phyloP scores from a whole-genome alignment of 92 coral and sea anemone species.

The Palythoa grandiflora region DNA sequence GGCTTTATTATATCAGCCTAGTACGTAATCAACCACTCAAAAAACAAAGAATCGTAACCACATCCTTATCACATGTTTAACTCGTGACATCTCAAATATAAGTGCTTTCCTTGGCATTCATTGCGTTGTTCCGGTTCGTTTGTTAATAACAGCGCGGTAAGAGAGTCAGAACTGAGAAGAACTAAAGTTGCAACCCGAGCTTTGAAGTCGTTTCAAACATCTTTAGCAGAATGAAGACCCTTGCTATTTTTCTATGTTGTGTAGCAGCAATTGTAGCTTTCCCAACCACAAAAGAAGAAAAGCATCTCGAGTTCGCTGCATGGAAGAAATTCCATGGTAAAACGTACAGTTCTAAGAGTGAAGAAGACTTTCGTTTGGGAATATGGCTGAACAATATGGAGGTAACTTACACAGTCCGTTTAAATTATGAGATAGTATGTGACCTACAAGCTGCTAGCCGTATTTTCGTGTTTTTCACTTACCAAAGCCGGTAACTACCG shows the following conservation, averaged over 20 bases:
- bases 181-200: not conserved
- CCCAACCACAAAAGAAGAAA: constrained; percentile 33
- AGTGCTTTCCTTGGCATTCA: not conserved
- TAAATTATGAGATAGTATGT: not conserved
- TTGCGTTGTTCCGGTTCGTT: not conserved
- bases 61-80: constrained; percentile 15
- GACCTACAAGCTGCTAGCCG: not conserved
- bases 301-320: constrained; percentile 45
- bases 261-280: constrained; percentile 37
- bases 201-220: not conserved
- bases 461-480: too few relatives aligned
- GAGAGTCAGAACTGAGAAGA: not conserved
- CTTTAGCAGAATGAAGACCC: constrained; percentile 41
- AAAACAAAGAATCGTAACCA: not conserved
- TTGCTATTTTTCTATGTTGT: constrained; percentile 37
- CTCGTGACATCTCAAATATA: constrained; percentile 23
- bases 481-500: too few relatives aligned
- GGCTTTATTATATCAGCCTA: too few relatives aligned
- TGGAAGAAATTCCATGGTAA: constrained; percentile 65
- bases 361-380: constrained; percentile 54
- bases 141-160: too few relatives aligned
- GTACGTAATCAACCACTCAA: not conserved
- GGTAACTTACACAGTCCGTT: constrained; percentile 27
- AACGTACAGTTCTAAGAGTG: constrained; percentile 48
- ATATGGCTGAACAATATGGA: constrained; percentile 64